phyloP scores from a whole-genome alignment of 2,888 invertebrate species.

The Pseudococcus longispinus region DNA sequence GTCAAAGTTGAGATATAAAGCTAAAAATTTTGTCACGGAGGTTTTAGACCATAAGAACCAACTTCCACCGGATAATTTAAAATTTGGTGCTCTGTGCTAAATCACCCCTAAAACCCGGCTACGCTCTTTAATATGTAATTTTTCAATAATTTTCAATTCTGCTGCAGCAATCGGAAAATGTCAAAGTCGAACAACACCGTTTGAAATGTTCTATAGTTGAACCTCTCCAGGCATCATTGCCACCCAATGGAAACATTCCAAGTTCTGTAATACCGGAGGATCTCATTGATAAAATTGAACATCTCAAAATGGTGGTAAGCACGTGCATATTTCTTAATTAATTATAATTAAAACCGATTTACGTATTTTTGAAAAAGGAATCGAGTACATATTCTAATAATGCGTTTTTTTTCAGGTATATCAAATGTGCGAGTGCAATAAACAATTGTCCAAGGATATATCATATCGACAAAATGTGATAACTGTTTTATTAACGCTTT shows the following conservation, averaged over 20 bases:
- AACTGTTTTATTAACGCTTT: conserved; percentile 38
- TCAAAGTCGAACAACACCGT: conserved; percentile 51
- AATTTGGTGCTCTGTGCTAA: too few relatives aligned
- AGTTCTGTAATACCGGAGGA: conserved; percentile 23
- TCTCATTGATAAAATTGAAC: conserved; percentile 43
- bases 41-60: too few relatives aligned
- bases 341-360: background rate
- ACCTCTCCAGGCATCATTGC: background rate
- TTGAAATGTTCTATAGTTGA: conserved; percentile 52
- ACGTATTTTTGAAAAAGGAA: background rate
- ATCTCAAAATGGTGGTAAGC: conserved; percentile 39
- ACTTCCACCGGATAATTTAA: too few relatives aligned
- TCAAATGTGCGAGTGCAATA: conserved; percentile 52
- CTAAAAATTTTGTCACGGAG: too few relatives aligned
- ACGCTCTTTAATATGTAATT: too few relatives aligned
- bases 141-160: background rate
- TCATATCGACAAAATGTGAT: conserved; percentile 56
- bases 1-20: too few relatives aligned
- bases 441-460: conserved; percentile 53
- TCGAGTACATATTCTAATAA: background rate
- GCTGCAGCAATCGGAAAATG: conserved; percentile 37
- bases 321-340: too few relatives aligned
- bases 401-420: conserved; percentile 6
- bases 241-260: conserved; percentile 11
- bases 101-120: too few relatives aligned